Percentiles rank a stretch among this genome's conserved stretches.
phyloP scores from a whole-genome alignment of 2,888 invertebrate genomes.

The Formica aserva region DNA sequence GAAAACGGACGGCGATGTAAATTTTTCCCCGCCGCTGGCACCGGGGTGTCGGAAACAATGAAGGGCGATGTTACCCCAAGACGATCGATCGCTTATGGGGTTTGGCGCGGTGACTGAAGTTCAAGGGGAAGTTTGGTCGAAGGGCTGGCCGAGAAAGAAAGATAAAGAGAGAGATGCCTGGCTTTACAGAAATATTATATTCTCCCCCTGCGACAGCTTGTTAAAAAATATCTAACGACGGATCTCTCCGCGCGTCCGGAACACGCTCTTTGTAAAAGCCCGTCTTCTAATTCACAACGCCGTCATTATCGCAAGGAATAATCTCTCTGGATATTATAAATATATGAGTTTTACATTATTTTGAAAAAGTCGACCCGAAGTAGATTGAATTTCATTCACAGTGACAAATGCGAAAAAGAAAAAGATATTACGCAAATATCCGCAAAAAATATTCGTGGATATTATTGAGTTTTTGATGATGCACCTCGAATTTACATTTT shows the following conservation, averaged over 20 bases:
- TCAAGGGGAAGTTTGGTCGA: conserved; percentile 70
- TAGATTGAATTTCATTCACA: not conserved
- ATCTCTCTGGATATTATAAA: not conserved
- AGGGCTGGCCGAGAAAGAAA: conserved; percentile 34
- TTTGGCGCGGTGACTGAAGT: conserved; percentile 70
- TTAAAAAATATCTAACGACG: conserved; percentile 81
- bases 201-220: conserved; percentile 76
- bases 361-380: conserved; percentile 32
- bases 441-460: not conserved
- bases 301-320: conserved; percentile 12
- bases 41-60: conserved; percentile 79
- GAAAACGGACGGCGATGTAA: conserved; percentile 73
- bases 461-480: not conserved
- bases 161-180: conserved; percentile 49
- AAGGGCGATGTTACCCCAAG: conserved; percentile 76
- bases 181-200: conserved; percentile 82
- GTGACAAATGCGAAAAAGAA: not conserved
- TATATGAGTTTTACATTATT: conserved; percentile 1
- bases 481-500: not conserved
- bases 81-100: conserved; percentile 80
- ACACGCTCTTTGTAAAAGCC: conserved; percentile 55
- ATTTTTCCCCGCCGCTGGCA: conserved; percentile 72
- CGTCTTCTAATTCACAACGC: conserved; percentile 61
- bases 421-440: not conserved
- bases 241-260: conserved; percentile 63